phyloP scores from a whole-genome alignment of 2,888 invertebrate genomes.

The Invenusta paracnida region DNA sequence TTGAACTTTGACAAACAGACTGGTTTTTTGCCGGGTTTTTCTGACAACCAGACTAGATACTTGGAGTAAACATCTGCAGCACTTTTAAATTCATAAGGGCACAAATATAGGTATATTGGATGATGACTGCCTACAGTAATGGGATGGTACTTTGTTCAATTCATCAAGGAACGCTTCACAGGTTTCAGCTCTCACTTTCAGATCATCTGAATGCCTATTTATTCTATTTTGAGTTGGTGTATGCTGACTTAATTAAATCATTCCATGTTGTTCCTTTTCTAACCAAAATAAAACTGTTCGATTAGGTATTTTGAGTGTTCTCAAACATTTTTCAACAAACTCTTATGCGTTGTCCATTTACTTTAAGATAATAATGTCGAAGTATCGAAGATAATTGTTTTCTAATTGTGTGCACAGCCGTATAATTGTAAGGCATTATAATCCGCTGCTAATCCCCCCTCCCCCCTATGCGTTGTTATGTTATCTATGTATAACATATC shows the following conservation, averaged over 20 bases:
- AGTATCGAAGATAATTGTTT: too few species aligned
- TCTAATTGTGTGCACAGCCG: too few species aligned
- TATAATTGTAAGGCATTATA: too few species aligned
- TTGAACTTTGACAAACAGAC: not conserved
- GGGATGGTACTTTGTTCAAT: conserved; percentile 22
- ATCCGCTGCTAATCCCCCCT: too few species aligned
- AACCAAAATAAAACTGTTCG: not conserved
- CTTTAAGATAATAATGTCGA: not conserved
- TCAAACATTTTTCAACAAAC: conserved; percentile 15
- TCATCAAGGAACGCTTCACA: not conserved
- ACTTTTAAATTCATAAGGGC: conserved; percentile 5
- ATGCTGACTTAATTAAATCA: too few species aligned
- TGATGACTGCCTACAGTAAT: conserved; percentile 13
- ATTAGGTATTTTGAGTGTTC: not conserved
- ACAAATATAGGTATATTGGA: not conserved
- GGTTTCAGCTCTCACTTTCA: not conserved
- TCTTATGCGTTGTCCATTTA: not conserved
- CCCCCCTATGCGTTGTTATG: too few species aligned
- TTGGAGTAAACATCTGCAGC: not conserved
- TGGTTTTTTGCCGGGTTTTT: not conserved
- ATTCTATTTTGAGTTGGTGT: not conserved
- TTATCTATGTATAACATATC: too few species aligned
- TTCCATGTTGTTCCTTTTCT: too few species aligned
- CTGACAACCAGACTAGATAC: not conserved
- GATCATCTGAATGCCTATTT: not conserved